Evolutionary conservation across 2,113 vertebrate species (phyloP).

Genomic region (Amia ocellicauda): DNA sequence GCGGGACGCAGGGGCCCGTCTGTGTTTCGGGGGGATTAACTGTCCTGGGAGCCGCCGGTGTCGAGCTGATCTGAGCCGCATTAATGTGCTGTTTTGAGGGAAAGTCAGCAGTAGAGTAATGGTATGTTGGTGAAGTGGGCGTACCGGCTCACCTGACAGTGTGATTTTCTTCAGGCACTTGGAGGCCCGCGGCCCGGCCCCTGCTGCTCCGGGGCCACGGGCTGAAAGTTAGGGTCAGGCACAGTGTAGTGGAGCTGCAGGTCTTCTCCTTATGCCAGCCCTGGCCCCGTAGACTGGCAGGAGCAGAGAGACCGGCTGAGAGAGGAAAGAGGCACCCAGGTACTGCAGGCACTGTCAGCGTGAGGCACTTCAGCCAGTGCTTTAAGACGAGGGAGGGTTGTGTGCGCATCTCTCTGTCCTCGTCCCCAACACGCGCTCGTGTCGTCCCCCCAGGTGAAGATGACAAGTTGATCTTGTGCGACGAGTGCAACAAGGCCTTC

Average conservation of each 20-base stretch:
- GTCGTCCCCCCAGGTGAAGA: constrained; percentile 76
- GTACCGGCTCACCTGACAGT: no score
- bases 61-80: no score
- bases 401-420: neutral
- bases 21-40: neutral
- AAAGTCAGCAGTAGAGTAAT: no score
- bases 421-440: no score
- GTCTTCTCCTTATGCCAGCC: constrained; percentile 4
- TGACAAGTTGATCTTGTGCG: constrained; percentile 94
- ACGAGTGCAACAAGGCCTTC: constrained; percentile 97
- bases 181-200: constrained; percentile 26
- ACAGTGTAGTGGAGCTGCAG: constrained; percentile 34
- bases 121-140: no score
- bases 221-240: constrained; percentile 38
- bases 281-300: constrained; percentile 33
- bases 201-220: constrained; percentile 24
- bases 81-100: no score
- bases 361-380: neutral
- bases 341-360: no score
- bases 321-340: no score
- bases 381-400: neutral
- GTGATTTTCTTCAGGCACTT: constrained; percentile 27
- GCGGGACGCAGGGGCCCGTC: neutral
- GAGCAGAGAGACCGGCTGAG: constrained; percentile 5
- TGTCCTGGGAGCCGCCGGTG: no score